These are phyloP conservation scores for Eueremaeus valkanovi DNA, from an alignment of 2,888 invertebrate genomes.

Conservation along the genomic window DNA sequence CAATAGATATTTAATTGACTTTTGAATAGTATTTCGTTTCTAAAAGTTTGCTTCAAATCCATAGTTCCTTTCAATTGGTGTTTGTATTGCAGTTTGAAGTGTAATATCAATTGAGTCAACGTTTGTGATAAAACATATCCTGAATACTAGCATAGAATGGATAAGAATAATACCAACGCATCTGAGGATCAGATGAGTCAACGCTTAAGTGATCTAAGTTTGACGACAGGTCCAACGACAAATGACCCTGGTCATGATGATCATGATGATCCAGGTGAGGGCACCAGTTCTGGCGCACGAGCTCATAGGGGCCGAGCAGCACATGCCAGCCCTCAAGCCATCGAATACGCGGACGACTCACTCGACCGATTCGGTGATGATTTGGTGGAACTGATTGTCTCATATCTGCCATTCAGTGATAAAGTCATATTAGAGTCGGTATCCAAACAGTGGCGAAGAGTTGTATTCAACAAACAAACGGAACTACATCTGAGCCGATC, in stretches of 20 bases:
- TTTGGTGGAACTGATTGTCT: slow-evolving; percentile 30
- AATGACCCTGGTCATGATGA: too few species aligned
- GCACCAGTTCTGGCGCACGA: background rate
- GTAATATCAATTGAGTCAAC: background rate
- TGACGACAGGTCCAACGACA: background rate
- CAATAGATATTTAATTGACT: too few species aligned
- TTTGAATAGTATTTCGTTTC: background rate
- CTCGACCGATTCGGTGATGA: slow-evolving; percentile 30
- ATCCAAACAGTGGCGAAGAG: slow-evolving; percentile 25
- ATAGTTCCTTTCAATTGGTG: background rate
- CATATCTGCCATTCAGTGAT: slow-evolving; percentile 32
- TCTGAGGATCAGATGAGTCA: slow-evolving; percentile 3
- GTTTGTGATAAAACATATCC: background rate
- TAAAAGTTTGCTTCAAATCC: background rate
- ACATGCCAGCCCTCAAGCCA: background rate
- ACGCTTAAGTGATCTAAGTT: background rate
- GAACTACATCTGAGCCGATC: background rate
- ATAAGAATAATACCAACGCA: background rate
- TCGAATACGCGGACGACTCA: background rate
- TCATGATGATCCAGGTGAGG: background rate
- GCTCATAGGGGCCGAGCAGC: background rate
- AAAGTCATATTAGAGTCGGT: slow-evolving; percentile 1
- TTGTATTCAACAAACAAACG: slow-evolving; percentile 3
- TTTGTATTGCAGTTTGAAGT: background rate
- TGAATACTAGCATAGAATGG: too few species aligned